Percentiles rank a stretch among this genome's conserved stretches.
Conservation (phyloP, 2,113 vertebrate species). For the Xiphias gladius region DNA sequence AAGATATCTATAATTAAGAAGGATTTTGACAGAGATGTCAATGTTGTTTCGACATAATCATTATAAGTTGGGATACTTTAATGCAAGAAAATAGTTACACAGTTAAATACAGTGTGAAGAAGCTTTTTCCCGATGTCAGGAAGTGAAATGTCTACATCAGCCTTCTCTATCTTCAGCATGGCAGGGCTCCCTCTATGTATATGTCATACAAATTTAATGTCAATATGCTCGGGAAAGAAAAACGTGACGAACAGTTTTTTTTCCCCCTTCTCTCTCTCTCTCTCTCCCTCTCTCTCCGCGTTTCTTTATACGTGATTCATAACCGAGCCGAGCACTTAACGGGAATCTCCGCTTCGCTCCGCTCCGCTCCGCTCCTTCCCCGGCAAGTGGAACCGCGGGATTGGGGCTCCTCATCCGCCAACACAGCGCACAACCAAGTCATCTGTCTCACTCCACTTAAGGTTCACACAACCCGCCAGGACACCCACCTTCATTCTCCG, state of each 20-base stretch:
- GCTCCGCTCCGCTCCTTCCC: conserved; percentile 30
- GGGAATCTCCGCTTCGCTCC: conserved; percentile 36
- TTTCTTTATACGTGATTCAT: conserved; percentile 79
- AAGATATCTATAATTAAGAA: conserved; percentile 39
- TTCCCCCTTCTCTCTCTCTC: not conserved
- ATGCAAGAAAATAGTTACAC: conserved; percentile 4
- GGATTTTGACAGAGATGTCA: conserved; percentile 54
- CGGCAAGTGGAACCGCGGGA: conserved; percentile 51
- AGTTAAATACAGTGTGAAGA: conserved; percentile 6
- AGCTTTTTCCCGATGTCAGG: conserved; percentile 30
- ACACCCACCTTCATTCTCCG: conserved; percentile 87
- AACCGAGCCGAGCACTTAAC: conserved; percentile 68
- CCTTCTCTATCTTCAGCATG: conserved; percentile 46
- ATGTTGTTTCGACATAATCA: conserved; percentile 53
- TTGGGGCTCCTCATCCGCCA: conserved; percentile 38
- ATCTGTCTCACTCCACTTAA: conserved; percentile 21
- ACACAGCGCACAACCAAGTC: conserved; percentile 40
- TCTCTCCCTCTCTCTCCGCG: conserved; percentile 22
- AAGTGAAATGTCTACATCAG: conserved; percentile 57
- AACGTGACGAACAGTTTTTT: conserved; percentile 72
- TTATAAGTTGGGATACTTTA: conserved; percentile 65
- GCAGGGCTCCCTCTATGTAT: conserved; percentile 32
- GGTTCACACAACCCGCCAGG: conserved; percentile 14
- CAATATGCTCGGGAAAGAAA: conserved; percentile 70
- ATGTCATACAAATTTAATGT: conserved; percentile 78